Percentiles rank a stretch among this genome's conserved stretches.
Conservation (phyloP, 92 coral and sea anemone genomes). For the Nematostella vectensis region DNA sequence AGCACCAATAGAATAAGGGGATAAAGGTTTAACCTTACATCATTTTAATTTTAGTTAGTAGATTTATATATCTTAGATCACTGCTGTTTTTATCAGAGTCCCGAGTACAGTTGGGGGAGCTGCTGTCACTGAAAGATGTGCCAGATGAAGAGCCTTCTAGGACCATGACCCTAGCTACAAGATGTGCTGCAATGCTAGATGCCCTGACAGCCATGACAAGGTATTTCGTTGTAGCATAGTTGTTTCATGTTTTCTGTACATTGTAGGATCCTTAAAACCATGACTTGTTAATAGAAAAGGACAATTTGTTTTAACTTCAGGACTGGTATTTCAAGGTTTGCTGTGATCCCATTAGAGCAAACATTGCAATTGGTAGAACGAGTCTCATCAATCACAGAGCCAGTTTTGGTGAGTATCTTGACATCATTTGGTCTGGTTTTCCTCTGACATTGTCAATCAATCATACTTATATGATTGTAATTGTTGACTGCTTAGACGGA, state of each 20-base stretch:
- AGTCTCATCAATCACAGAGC: constrained; percentile 30
- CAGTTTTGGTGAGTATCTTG: constrained; percentile 39
- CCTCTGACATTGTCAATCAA: no score
- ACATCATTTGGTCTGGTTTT: not conserved
- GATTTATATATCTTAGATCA: no score
- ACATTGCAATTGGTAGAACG: constrained; percentile 22
- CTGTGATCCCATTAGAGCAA: constrained; percentile 24
- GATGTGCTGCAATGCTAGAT: constrained; percentile 23
- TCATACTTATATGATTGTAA: no score
- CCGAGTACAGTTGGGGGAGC: no score
- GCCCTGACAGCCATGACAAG: constrained; percentile 45
- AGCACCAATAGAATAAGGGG: no score
- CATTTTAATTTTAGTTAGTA: no score
- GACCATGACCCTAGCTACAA: constrained; percentile 44
- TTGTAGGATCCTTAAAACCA: not conserved
- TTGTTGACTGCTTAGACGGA: no score
- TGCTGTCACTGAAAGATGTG: no score
- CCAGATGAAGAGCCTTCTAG: constrained; percentile 54
- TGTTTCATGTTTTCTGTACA: not conserved
- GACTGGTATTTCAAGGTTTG: constrained; percentile 23
- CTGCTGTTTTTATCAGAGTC: no score
- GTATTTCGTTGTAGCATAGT: not conserved
- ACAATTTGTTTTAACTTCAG: no score
- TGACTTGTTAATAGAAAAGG: no score
- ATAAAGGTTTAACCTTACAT: no score